These are phyloP conservation scores for Callorhinus ursinus DNA, from an alignment of 2,113 vertebrate species.

Conservation along the genomic window DNA sequence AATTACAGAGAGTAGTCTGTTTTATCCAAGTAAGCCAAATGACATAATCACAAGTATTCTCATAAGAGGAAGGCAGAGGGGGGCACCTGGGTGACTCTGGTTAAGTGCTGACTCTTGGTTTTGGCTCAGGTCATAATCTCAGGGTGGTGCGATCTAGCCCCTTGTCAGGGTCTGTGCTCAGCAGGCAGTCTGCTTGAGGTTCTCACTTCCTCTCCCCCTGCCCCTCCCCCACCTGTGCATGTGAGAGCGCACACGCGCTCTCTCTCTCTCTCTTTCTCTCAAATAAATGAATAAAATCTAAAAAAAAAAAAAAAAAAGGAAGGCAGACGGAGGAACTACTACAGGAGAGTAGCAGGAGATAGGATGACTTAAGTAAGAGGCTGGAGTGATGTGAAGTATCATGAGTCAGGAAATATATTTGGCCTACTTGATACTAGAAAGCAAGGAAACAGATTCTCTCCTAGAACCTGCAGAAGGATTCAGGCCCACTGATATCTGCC, in stretches of 20 bases:
- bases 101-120: background rate
- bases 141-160: background rate
- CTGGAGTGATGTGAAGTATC: background rate
- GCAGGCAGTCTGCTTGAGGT: background rate
- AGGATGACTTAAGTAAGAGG: background rate
- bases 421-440: background rate
- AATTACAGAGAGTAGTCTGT: background rate
- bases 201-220: background rate
- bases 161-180: background rate
- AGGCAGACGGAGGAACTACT: background rate
- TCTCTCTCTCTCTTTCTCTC: background rate
- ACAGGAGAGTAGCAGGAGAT: background rate
- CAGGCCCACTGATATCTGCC: background rate
- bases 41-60: background rate
- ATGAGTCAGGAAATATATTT: background rate
- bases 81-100: background rate
- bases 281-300: background rate
- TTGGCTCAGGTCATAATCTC: background rate
- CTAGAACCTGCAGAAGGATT: background rate
- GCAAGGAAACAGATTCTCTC: background rate
- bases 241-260: fast-evolving
- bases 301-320: background rate
- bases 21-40: background rate
- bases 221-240: background rate
- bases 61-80: background rate